Evolutionary conservation across 1,140 invertebrate genomes (phyloP).

Genomic region (Lepidurus arcticus): DNA sequence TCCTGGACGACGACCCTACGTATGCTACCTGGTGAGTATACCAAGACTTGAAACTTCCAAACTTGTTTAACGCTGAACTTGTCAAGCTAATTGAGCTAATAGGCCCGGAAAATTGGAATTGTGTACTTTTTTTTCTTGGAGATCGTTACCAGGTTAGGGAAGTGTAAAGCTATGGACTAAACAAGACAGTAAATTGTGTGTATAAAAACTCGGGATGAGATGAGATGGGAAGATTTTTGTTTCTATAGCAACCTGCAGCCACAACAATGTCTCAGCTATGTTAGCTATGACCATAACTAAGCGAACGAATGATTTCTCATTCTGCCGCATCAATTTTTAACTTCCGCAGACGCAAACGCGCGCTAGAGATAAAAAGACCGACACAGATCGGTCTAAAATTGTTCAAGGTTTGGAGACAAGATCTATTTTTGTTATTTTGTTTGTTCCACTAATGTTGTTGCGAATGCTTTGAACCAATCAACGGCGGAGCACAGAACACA

Average conservation of each 20-base stretch:
- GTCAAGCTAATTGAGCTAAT: background rate
- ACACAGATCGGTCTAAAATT: no score
- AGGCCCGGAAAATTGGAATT: no score
- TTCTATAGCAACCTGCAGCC: constrained; percentile 7
- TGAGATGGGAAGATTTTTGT: constrained; percentile 17
- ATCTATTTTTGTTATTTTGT: no score
- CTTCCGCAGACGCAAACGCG: background rate
- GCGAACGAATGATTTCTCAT: background rate
- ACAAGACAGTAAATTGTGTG: background rate
- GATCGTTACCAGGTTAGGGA: background rate
- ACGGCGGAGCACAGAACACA: background rate
- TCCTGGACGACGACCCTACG: constrained; percentile 78
- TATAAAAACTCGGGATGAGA: no score
- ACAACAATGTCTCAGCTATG: background rate
- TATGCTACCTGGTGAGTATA: constrained; percentile 72
- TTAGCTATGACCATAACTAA: background rate
- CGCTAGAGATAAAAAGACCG: background rate
- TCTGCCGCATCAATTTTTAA: background rate
- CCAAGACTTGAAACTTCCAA: background rate
- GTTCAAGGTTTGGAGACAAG: no score
- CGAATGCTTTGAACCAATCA: no score
- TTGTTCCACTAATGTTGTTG: no score
- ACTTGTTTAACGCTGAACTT: background rate
- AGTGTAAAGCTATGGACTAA: background rate
- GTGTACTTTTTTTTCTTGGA: background rate